phyloP scores from a whole-genome alignment of 2,888 invertebrate genomes.

The Amiota minor region DNA sequence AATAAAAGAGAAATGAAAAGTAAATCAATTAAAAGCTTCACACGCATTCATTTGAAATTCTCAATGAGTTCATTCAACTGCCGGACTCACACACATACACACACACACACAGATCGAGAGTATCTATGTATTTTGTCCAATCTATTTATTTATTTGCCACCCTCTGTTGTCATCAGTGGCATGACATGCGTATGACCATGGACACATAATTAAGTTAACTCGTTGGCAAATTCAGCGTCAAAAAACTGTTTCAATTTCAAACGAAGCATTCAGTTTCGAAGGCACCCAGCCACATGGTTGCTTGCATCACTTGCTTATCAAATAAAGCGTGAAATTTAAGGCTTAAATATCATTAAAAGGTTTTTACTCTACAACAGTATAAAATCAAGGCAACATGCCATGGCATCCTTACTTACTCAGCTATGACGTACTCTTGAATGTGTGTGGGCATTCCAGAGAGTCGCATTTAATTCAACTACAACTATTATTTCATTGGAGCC shows the following conservation, averaged over 20 bases:
- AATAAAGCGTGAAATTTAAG: slow-evolving; percentile 64
- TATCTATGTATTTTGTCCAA: too few species aligned
- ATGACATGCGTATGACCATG: slow-evolving; percentile 26
- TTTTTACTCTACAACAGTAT: slow-evolving; percentile 51
- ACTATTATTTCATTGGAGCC: not conserved
- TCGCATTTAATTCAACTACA: not conserved
- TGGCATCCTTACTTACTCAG: not conserved
- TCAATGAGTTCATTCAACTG: slow-evolving; percentile 35
- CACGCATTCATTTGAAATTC: slow-evolving; percentile 63
- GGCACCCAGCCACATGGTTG: slow-evolving; percentile 35
- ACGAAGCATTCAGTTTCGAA: slow-evolving; percentile 22
- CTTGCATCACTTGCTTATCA: slow-evolving; percentile 22
- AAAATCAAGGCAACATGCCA: slow-evolving; percentile 28
- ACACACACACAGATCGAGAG: not conserved
- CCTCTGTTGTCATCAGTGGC: not conserved
- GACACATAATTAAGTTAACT: slow-evolving; percentile 59
- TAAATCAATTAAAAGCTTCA: slow-evolving; percentile 61
- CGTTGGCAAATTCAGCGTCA: slow-evolving; percentile 37
- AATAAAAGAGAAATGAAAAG: slow-evolving; percentile 44
- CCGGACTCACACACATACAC: slow-evolving; percentile 8
- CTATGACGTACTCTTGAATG: not conserved
- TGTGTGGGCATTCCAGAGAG: not conserved
- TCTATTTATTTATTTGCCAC: not conserved
- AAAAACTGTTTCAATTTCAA: not conserved
- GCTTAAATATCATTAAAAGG: slow-evolving; percentile 64